Percentiles rank a stretch among this genome's conserved stretches.
These are phyloP conservation scores for Turnix velox DNA, from an alignment of 2,113 vertebrate species.

Conservation along the genomic window DNA sequence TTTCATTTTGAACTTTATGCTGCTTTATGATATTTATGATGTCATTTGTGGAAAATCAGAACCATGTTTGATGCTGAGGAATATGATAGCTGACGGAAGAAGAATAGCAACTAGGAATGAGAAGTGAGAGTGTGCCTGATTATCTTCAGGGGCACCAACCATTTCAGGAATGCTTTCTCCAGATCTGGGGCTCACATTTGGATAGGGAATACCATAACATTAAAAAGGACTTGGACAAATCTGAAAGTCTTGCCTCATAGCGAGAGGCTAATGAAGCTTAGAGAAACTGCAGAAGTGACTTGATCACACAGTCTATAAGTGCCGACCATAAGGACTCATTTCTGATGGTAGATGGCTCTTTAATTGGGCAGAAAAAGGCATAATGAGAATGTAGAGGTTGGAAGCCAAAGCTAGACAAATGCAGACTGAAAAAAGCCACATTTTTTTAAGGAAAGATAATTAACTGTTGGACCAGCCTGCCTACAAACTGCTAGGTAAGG, in stretches of 20 bases:
- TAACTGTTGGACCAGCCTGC: neutral
- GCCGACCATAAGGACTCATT: neutral
- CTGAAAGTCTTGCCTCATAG: neutral
- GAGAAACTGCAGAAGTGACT: neutral
- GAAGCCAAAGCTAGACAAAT: conserved; percentile 9
- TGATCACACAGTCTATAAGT: neutral
- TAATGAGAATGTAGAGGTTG: conserved; percentile 32
- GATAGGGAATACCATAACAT: neutral
- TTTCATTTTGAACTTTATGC: neutral
- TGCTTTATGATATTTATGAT: neutral
- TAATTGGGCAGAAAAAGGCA: conserved; percentile 43
- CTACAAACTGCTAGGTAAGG: neutral
- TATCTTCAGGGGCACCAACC: neutral
- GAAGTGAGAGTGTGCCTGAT: neutral
- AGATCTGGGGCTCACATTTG: neutral
- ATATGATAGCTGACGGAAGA: neutral
- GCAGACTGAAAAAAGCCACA: neutral
- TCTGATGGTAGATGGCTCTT: conserved; percentile 26
- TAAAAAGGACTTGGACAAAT: neutral
- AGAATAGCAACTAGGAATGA: neutral
- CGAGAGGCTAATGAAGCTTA: conserved; percentile 4
- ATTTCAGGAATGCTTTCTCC: neutral
- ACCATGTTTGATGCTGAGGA: neutral
- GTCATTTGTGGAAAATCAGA: neutral
- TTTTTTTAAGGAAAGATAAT: conserved; percentile 11